A percentile compares a stretch with the other conserved stretches of the same genome.
phyloP scores from a whole-genome alignment of 2,888 invertebrate species.

The Agrochola lychnidis region DNA sequence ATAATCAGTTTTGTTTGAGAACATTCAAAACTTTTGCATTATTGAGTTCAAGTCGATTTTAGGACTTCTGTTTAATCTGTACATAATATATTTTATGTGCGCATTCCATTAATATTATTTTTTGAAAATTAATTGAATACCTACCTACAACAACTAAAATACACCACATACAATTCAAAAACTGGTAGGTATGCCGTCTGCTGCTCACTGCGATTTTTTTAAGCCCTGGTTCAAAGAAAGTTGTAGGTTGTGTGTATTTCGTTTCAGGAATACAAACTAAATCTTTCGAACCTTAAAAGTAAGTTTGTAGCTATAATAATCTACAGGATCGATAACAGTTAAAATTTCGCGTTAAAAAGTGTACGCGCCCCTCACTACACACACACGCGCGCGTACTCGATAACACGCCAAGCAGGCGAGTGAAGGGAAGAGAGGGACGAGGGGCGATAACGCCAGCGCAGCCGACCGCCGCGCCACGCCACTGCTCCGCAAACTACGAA shows the following conservation, averaged over 20 bases:
- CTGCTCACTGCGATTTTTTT: background rate
- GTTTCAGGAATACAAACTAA: background rate
- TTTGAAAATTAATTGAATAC: background rate
- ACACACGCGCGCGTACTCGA: too few relatives aligned
- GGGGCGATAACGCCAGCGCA: too few relatives aligned
- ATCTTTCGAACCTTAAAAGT: background rate
- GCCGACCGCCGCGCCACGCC: too few relatives aligned
- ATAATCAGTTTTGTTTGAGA: conserved; percentile 23
- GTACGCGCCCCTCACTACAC: too few relatives aligned
- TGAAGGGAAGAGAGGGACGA: too few relatives aligned
- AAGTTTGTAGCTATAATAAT: background rate
- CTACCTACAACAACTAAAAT: background rate
- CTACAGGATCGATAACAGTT: too few relatives aligned
- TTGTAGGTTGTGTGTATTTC: background rate
- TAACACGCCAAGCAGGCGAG: too few relatives aligned
- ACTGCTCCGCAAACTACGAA: too few relatives aligned
- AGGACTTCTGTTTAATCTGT: background rate
- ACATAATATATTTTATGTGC: background rate
- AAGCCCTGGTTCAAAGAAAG: too few relatives aligned
- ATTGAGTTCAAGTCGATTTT: background rate
- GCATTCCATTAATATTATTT: background rate
- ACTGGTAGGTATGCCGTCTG: too few relatives aligned
- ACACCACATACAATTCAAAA: background rate
- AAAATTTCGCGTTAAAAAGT: background rate
- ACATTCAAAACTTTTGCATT: background rate